Percentiles rank a stretch among this genome's conserved stretches.
Evolutionary conservation across 2,888 invertebrate genomes (phyloP).

Genomic region (Drosophila picticornis): DNA sequence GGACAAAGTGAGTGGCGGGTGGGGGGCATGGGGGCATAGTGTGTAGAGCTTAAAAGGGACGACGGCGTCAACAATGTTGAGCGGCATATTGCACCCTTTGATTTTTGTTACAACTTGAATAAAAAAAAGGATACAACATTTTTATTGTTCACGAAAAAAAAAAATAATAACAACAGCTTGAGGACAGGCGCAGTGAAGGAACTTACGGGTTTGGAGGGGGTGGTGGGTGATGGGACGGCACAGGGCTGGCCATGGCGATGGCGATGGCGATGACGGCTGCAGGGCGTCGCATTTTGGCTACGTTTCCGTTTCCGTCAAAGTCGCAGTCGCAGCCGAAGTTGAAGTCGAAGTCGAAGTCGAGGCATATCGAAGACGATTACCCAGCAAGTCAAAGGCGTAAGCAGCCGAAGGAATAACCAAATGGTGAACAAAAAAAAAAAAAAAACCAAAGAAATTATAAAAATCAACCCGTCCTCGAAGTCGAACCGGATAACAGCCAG

Average conservation of each 20-base stretch:
- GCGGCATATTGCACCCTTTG: constrained; percentile 74
- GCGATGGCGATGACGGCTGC: constrained; percentile 50
- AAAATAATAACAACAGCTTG: constrained; percentile 74
- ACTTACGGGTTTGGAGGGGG: neutral
- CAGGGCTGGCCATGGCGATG: constrained; percentile 7
- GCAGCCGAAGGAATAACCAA: constrained; percentile 19
- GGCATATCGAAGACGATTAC: constrained; percentile 73
- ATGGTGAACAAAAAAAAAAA: constrained; percentile 11
- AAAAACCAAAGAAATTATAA: constrained; percentile 24
- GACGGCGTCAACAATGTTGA: constrained; percentile 48
- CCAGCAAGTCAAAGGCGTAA: constrained; percentile 53
- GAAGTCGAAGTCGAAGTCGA: constrained; percentile 22
- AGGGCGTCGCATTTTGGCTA: constrained; percentile 77
- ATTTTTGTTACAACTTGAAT: constrained; percentile 55
- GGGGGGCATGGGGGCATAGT: neutral
- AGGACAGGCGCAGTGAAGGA: constrained; percentile 10
- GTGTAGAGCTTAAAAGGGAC: neutral
- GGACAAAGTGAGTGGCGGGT: neutral
- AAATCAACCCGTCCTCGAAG: constrained; percentile 24
- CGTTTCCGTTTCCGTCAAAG: constrained; percentile 77
- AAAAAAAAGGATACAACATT: constrained; percentile 59
- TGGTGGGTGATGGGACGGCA: neutral
- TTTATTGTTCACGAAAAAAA: constrained; percentile 71
- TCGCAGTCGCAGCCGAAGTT: constrained; percentile 37
- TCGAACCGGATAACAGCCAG: constrained; percentile 47